Conservation (phyloP, 2,888 invertebrate genomes). For the Chymomyza fuscimana region DNA sequence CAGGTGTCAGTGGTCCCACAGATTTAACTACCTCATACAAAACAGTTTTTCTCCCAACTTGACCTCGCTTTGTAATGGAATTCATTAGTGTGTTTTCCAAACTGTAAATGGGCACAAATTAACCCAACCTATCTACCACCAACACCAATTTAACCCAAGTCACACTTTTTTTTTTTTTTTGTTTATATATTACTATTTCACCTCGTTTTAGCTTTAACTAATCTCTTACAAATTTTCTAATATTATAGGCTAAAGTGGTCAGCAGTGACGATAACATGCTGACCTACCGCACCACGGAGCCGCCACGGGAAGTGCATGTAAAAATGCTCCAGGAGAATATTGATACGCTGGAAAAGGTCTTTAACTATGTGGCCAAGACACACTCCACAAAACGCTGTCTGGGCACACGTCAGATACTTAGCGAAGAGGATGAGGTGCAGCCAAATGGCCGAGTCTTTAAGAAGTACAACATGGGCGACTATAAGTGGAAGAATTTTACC, state of each 20-base stretch:
- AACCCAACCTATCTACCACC: background rate
- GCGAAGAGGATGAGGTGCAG: constrained; percentile 96
- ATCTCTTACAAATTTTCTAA: background rate
- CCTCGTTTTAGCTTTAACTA: background rate
- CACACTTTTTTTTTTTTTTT: background rate
- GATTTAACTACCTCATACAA: background rate
- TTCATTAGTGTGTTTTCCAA: background rate
- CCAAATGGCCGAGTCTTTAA: constrained; percentile 97
- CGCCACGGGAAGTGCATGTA: constrained; percentile 86
- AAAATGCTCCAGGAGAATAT: constrained; percentile 88
- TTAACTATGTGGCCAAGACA: constrained; percentile 87
- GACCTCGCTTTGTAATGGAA: background rate
- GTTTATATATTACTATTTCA: background rate
- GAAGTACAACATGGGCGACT: constrained; percentile 97
- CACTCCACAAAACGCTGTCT: constrained; percentile 89
- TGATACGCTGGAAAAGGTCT: constrained; percentile 90
- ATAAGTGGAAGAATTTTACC: constrained; percentile 92
- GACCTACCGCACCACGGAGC: constrained; percentile 86
- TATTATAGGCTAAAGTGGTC: constrained; percentile 85
- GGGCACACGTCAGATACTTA: constrained; percentile 93
- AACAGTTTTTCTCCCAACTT: background rate
- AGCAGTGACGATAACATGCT: constrained; percentile 84
- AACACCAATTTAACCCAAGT: background rate
- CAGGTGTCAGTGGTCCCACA: background rate
- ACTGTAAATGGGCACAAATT: background rate